Percentiles rank a stretch among this genome's conserved stretches.
These are phyloP conservation scores for Folsomia manolachei DNA, from an alignment of 2,888 invertebrate genomes.

Conservation along the genomic window DNA sequence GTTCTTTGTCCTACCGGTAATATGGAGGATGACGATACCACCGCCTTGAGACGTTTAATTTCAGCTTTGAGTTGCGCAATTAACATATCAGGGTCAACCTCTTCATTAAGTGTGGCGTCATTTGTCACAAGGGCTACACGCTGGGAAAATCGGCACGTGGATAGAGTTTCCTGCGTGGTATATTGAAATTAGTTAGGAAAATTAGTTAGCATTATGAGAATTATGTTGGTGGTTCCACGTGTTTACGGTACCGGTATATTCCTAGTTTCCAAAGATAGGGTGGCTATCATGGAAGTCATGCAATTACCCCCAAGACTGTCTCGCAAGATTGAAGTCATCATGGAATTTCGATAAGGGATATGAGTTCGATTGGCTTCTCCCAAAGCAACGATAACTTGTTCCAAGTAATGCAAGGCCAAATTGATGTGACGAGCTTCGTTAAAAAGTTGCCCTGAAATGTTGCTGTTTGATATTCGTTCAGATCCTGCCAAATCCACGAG, in stretches of 20 bases:
- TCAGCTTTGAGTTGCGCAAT: constrained; percentile 56
- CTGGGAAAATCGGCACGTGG: constrained; percentile 60
- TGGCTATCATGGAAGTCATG: constrained; percentile 60
- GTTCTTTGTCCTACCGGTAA: constrained; percentile 38
- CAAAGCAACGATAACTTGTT: constrained; percentile 56
- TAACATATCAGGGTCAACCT: constrained; percentile 56
- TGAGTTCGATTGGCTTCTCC: constrained; percentile 53
- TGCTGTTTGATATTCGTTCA: constrained; percentile 58
- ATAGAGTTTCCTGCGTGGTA: constrained; percentile 60
- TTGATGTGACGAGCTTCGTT: constrained; percentile 61
- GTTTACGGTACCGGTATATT: constrained; percentile 52
- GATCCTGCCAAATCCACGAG: constrained; percentile 62
- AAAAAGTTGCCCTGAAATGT: constrained; percentile 56
- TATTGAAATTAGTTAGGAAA: too few species aligned
- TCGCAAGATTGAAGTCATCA: constrained; percentile 59
- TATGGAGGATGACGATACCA: constrained; percentile 51
- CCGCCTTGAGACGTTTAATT: constrained; percentile 54
- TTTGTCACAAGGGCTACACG: constrained; percentile 58
- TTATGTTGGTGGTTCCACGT: neutral
- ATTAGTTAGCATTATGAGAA: neutral
- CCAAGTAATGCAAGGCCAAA: constrained; percentile 60
- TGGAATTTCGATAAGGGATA: constrained; percentile 59
- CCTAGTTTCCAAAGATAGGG: constrained; percentile 53
- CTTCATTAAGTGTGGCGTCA: constrained; percentile 56
- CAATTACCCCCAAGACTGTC: constrained; percentile 61